A percentile compares a stretch with the other conserved stretches of the same genome.
These are phyloP conservation scores for Nasua narica DNA, from an alignment of 2,797 vertebrate species.

Conservation along the genomic window DNA sequence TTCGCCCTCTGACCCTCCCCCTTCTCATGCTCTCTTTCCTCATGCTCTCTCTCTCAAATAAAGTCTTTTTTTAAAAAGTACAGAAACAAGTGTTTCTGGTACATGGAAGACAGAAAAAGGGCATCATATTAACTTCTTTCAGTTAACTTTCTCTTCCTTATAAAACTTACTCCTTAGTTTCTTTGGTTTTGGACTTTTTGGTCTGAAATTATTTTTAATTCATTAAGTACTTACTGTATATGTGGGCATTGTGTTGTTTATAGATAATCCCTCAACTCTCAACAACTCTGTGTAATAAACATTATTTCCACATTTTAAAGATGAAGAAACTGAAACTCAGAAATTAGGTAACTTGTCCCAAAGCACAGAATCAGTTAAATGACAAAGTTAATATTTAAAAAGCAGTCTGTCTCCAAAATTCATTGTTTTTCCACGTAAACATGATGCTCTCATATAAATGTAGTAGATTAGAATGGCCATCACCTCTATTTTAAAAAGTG, in stretches of 20 bases:
- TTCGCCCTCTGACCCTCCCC: no score
- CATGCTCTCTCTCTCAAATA: no score
- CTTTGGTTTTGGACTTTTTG: background rate
- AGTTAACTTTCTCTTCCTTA: background rate
- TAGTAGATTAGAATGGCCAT: background rate
- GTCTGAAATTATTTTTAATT: background rate
- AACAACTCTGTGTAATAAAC: background rate
- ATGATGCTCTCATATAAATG: background rate
- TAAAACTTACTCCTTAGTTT: background rate
- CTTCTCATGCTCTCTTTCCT: no score
- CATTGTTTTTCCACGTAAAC: background rate
- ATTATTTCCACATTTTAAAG: background rate
- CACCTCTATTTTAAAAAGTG: background rate
- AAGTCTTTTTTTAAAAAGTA: background rate
- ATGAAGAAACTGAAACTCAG: background rate
- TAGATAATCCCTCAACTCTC: background rate
- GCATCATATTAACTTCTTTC: background rate
- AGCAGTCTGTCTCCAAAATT: background rate
- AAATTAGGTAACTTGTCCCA: background rate
- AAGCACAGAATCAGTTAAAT: background rate
- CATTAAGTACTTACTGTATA: background rate
- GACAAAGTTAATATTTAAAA: background rate
- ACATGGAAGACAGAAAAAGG: background rate
- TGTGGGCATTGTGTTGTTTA: background rate
- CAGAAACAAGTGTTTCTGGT: background rate